A percentile compares a stretch with the other conserved stretches of the same genome.
Conservation (phyloP, 2,888 invertebrate species). For the Byasa hedistus region DNA sequence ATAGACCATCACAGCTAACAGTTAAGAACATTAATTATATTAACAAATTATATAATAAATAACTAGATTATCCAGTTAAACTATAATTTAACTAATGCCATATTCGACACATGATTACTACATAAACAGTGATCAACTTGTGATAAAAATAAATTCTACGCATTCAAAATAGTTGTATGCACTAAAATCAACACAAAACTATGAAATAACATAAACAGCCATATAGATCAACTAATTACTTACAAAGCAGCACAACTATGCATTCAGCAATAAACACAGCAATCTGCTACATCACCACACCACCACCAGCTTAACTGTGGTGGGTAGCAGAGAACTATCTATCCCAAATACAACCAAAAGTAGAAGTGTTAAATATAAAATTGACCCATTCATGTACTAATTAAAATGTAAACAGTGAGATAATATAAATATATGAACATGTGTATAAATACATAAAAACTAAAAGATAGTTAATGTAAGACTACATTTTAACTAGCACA, state of each 20-base stretch:
- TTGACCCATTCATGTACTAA: constrained; percentile 59
- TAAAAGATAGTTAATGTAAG: constrained; percentile 39
- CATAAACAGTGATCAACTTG: too few relatives aligned
- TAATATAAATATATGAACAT: constrained; percentile 41
- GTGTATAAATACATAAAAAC: constrained; percentile 47
- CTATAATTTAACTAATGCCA: too few relatives aligned
- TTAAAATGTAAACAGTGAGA: constrained; percentile 64
- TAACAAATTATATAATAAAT: too few relatives aligned
- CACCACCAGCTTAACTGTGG: neutral
- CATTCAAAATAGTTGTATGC: too few relatives aligned
- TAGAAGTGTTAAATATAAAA: constrained; percentile 8
- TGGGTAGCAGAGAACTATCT: constrained; percentile 2
- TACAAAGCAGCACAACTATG: constrained; percentile 8
- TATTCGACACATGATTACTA: too few relatives aligned
- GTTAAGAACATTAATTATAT: too few relatives aligned
- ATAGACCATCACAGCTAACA: too few relatives aligned
- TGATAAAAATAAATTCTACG: too few relatives aligned
- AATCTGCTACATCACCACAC: neutral
- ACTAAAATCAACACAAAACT: neutral
- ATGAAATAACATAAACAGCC: neutral
- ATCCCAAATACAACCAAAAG: constrained; percentile 5
- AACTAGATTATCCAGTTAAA: too few relatives aligned
- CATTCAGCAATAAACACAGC: neutral
- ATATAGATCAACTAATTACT: constrained; percentile 1
- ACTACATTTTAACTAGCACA: constrained; percentile 74